Evolutionary conservation across 2,113 vertebrate genomes (phyloP).

Genomic region (Tringa solitaria): DNA sequence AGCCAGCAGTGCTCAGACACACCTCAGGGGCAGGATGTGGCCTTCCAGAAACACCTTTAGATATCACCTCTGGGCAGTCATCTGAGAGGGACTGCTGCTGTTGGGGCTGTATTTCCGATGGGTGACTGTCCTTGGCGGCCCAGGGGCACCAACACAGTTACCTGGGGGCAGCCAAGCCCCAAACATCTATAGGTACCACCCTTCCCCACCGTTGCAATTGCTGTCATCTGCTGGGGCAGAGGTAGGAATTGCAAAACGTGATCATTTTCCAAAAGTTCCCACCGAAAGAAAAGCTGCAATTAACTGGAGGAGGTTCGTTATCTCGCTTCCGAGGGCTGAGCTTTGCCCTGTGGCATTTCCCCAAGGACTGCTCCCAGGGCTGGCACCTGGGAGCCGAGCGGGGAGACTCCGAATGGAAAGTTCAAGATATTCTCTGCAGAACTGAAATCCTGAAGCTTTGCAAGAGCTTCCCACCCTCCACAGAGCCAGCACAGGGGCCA

Average conservation of each 20-base stretch:
- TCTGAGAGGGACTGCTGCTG: not conserved
- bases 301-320: not conserved
- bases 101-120: not conserved
- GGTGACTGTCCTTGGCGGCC: not conserved
- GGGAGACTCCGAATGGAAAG: not conserved
- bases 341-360: not conserved
- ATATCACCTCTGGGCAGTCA: not conserved
- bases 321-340: not conserved
- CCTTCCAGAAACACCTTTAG: not conserved
- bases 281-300: not conserved
- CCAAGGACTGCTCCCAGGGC: not conserved
- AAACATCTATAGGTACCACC: not conserved
- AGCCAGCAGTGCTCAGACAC: fast-evolving
- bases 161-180: not conserved
- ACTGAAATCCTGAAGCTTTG: not conserved
- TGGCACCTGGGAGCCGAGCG: not conserved
- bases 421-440: not conserved
- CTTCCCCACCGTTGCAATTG: not conserved
- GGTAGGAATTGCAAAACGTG: not conserved
- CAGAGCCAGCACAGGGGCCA: fast-evolving
- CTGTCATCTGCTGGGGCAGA: not conserved
- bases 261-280: not conserved
- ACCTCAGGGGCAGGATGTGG: not conserved
- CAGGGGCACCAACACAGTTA: not conserved
- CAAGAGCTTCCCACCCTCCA: not conserved